These are phyloP conservation scores for Zeus faber DNA, from an alignment of 2,113 vertebrate genomes.

Conservation along the genomic window DNA sequence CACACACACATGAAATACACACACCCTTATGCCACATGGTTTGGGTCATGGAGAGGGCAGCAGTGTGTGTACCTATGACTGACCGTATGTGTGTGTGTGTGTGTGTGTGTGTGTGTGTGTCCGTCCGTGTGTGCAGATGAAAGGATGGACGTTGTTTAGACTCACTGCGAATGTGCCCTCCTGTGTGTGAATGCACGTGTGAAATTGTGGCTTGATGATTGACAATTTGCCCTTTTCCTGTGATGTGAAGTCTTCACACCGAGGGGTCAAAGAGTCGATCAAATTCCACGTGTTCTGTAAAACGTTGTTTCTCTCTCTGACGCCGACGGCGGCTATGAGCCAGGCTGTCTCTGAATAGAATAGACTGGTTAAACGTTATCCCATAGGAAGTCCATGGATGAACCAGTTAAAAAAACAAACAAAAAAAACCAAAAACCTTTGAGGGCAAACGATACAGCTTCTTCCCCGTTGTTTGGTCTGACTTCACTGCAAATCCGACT, in stretches of 20 bases:
- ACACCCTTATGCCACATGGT: background rate
- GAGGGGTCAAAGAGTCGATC: conserved; percentile 1
- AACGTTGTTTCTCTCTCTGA: no score
- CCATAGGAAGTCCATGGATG: no score
- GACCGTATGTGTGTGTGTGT: background rate
- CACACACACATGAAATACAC: background rate
- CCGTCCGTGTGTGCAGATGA: background rate
- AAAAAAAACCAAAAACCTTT: no score
- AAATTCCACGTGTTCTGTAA: background rate
- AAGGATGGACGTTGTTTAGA: no score
- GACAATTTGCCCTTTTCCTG: conserved; percentile 34
- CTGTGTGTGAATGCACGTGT: conserved; percentile 5
- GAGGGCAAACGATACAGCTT: no score
- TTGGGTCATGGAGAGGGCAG: conserved; percentile 34
- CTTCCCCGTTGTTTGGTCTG: no score
- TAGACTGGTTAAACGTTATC: no score
- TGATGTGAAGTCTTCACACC: conserved; percentile 15
- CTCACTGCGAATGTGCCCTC: no score
- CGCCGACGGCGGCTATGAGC: no score
- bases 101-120: conserved; percentile 6
- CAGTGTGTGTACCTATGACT: background rate
- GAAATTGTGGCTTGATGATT: background rate
- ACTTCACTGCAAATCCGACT: no score
- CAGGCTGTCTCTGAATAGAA: no score
- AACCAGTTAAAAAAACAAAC: no score